Percentiles rank a stretch among this genome's conserved stretches.
Conservation (phyloP, 2,797 vertebrate genomes). For the Phoebastria nigripes region DNA sequence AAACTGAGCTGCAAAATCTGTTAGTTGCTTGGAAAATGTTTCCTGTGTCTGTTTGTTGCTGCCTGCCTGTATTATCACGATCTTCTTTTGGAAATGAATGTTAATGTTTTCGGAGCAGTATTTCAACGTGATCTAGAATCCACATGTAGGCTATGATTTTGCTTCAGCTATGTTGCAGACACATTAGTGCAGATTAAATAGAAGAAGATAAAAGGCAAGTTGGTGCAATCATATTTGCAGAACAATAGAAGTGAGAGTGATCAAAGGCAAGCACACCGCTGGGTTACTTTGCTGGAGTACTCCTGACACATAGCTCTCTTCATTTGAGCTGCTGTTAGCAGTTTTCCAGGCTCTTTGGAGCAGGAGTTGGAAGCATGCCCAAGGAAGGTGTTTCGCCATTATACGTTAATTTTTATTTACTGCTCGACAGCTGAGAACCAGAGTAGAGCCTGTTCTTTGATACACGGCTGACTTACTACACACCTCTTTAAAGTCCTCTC, state of each 20-base stretch:
- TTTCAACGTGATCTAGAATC: constrained; percentile 23
- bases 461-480: not conserved
- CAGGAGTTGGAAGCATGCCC: not conserved
- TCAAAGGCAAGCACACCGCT: not conserved
- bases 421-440: not conserved
- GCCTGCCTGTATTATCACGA: not conserved
- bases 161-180: not conserved
- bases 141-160: not conserved
- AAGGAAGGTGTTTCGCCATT: not conserved
- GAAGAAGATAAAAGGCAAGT: constrained; percentile 34
- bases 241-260: not conserved
- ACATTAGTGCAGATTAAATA: constrained; percentile 9
- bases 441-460: not conserved
- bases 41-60: not conserved
- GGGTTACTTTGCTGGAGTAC: not conserved
- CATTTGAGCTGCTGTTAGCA: not conserved
- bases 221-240: not conserved
- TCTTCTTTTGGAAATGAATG: not conserved
- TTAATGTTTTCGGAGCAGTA: not conserved
- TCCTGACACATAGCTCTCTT: not conserved
- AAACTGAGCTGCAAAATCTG: not conserved
- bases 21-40: not conserved
- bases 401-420: not conserved
- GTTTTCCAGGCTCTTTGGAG: constrained; percentile 23
- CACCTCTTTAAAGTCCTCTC: not conserved